phyloP scores from a whole-genome alignment of 2,888 invertebrate genomes.

The Syrista parreyssii region DNA sequence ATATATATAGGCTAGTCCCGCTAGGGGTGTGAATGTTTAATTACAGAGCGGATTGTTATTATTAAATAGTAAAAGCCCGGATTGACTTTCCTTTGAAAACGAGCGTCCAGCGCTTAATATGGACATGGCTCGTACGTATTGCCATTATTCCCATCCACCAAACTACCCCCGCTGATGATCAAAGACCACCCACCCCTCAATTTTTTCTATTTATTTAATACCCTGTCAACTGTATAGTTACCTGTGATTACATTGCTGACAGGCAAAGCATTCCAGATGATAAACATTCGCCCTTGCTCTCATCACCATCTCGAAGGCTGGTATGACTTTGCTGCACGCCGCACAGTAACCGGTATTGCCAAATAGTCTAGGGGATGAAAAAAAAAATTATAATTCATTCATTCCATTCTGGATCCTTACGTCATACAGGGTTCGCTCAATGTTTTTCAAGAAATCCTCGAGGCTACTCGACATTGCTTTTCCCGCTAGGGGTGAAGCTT shows the following conservation, averaged over 20 bases:
- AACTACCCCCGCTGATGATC: too few species aligned
- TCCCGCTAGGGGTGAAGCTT: too few species aligned
- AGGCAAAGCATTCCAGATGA: conserved; percentile 94
- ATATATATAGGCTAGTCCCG: conserved; percentile 40
- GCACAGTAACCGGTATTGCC: conserved; percentile 92
- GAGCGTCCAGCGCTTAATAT: too few species aligned
- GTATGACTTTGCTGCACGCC: conserved; percentile 92
- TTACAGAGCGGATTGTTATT: conserved; percentile 49
- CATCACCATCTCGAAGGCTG: conserved; percentile 97
- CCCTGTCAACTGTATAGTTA: conserved; percentile 59
- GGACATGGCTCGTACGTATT: too few species aligned
- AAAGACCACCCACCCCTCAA: too few species aligned
- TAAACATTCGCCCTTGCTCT: conserved; percentile 91
- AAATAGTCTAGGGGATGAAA: conserved; percentile 76
- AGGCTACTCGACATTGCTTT: too few species aligned
- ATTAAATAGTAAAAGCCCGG: conserved; percentile 39
- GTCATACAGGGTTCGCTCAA: too few species aligned
- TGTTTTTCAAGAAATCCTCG: too few species aligned
- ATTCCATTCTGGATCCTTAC: too few species aligned
- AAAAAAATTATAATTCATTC: too few species aligned
- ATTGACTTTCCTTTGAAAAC: not conserved
- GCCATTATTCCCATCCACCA: too few species aligned
- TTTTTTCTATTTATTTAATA: too few species aligned
- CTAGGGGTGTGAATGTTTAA: conserved; percentile 59
- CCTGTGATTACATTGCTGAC: conserved; percentile 96